Base-by-base conservation (phyloP, 2,113 vertebrate genomes). In the Osmerus mordax region DNA sequence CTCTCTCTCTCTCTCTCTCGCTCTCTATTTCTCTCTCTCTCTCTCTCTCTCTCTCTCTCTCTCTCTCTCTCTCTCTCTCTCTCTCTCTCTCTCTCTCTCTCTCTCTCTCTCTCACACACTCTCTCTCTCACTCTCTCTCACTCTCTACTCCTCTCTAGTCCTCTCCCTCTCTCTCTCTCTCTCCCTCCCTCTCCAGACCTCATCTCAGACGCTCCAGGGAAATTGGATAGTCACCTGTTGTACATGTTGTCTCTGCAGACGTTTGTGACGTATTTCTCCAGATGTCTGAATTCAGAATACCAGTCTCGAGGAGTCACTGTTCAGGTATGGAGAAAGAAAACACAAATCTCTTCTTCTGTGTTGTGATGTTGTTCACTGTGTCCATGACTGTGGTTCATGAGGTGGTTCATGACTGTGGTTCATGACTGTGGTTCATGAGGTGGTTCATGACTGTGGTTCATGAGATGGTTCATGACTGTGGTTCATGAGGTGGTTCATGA, bases 241-340 rank as follows among this genome's bases (percentile, higher is more conserved):
- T 53, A 9, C 65, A 13, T n/a, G 59, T 76, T 55, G 36, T 65
- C n/a, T 79, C 59, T 15, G 3, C 81, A 94, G 93, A 83, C 70
- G 65, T 94, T 93, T 67, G 79, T 91, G 11, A 84, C 80, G 14
- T 89, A 79, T 83, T 92, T 94, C 78, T 94, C 92, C 41, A 71
- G 65, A 16, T 80, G 87, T 71, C 82, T 95, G 56, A 78, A 91
- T 59, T 76, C 87, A 3, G 93, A 94, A 79, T 93, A 94, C 81
- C 81, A 73, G 54, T 71, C 87, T 16, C 67, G 73, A 3, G 94
- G 93, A 25, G 87, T 94, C 74, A 89, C 69, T 2, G 83, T 93
- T 25, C 93, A 94, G 93, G 93, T 94, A 89, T 74, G 29, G 63
- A 15, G 9, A 47, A 47, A 9, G 32, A 36, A 36, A 36, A 36